Evolutionary conservation across 2,888 invertebrate species (phyloP).

Genomic region (Zygaena filipendulae): DNA sequence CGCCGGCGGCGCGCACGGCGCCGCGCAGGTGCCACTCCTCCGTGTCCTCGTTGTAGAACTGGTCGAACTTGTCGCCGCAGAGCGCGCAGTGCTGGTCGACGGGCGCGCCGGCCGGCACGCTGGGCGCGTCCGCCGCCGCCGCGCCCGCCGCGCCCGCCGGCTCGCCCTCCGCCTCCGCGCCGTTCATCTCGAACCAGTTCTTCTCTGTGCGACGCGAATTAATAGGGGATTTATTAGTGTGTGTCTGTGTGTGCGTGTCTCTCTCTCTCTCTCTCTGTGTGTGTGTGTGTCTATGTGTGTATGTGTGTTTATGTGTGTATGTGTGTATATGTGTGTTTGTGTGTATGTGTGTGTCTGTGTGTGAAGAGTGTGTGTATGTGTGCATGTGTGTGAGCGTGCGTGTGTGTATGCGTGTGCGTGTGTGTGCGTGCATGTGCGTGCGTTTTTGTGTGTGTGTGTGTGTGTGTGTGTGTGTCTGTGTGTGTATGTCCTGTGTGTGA

Average conservation of each 20-base stretch:
- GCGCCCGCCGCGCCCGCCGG: slow-evolving; percentile 28
- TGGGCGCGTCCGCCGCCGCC: slow-evolving; percentile 61
- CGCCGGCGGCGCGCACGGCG: slow-evolving; percentile 79
- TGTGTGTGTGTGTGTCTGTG: too few species aligned
- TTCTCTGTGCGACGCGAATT: slow-evolving; percentile 73
- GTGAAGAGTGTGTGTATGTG: too few species aligned
- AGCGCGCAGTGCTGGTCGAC: slow-evolving; percentile 82
- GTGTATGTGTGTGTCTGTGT: too few species aligned
- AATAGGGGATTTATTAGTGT: background rate
- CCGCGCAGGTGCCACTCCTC: slow-evolving; percentile 97
- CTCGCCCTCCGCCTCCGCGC: slow-evolving; percentile 40
- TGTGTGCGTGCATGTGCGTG: too few species aligned
- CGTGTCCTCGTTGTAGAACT: slow-evolving; percentile 95
- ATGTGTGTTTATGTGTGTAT: too few species aligned
- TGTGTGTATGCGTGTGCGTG: too few species aligned
- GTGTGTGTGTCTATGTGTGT: too few species aligned
- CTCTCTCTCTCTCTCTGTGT: too few species aligned
- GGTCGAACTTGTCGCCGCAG: slow-evolving; percentile 93
- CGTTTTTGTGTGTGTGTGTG: too few species aligned
- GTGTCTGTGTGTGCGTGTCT: background rate
- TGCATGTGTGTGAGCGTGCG: too few species aligned
- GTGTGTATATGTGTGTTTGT: too few species aligned
- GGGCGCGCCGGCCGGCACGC: slow-evolving; percentile 76
- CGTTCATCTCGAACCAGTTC: slow-evolving; percentile 87
- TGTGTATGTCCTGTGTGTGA: too few species aligned